Percentiles rank a stretch among this genome's conserved stretches.
These are phyloP conservation scores for Andrena marginata DNA, from an alignment of 2,888 invertebrate species.

Conservation along the genomic window DNA sequence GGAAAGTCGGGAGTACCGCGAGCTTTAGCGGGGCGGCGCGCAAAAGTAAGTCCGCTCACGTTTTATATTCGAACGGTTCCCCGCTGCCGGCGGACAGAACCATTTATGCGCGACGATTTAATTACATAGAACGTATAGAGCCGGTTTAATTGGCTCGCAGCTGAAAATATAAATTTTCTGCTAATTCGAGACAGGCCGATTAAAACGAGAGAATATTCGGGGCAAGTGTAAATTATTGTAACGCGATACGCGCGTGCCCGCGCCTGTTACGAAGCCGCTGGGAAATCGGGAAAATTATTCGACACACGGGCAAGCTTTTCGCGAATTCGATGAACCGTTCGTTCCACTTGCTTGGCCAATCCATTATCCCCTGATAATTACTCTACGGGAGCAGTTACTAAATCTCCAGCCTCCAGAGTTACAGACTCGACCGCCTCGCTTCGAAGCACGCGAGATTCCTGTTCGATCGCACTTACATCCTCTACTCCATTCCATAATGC, in stretches of 20 bases:
- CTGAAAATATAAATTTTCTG: constrained; percentile 29
- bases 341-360: constrained; percentile 12
- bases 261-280: constrained; percentile 15
- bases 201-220: constrained; percentile 26
- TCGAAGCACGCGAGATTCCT: too few species aligned
- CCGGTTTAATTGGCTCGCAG: constrained; percentile 1
- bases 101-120: constrained; percentile 7
- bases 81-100: not conserved
- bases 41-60: not conserved
- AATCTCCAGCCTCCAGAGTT: not conserved
- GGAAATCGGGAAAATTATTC: constrained; percentile 46
- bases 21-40: not conserved
- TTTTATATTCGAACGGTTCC: constrained; percentile 1
- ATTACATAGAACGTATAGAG: not conserved
- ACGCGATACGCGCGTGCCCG: constrained; percentile 28
- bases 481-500: too few species aligned
- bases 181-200: constrained; percentile 19
- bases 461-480: too few species aligned
- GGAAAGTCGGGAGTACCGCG: too few species aligned
- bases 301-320: constrained; percentile 21
- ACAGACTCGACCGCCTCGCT: too few species aligned
- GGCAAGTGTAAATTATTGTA: constrained; percentile 37
- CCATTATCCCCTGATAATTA: constrained; percentile 38
- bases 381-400: not conserved
- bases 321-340: constrained; percentile 23